Percentiles rank a stretch among this genome's conserved stretches.
Conservation (phyloP, 2,888 invertebrate genomes). For the Caenorhabditis angaria region DNA sequence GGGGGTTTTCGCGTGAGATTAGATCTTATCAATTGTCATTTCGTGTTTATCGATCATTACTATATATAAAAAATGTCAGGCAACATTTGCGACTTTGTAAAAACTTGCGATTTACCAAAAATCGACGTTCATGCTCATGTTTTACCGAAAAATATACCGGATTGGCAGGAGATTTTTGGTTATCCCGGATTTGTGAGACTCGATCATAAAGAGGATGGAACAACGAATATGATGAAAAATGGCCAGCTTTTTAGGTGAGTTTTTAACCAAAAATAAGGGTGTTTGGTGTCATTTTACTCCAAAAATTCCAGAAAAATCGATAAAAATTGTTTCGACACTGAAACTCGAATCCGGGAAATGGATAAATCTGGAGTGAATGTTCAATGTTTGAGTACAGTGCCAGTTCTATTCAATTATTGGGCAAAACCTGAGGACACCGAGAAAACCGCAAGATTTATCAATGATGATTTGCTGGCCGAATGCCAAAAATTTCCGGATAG, state of each 20-base stretch:
- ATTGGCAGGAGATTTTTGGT: conserved; percentile 76
- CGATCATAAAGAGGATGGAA: conserved; percentile 68
- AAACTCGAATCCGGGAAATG: conserved; percentile 76
- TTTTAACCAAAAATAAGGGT: conserved; percentile 5
- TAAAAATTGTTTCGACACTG: conserved; percentile 76
- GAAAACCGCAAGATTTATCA: conserved; percentile 75
- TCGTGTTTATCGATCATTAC: neutral
- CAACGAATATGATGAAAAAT: conserved; percentile 75
- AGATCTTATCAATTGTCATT: neutral
- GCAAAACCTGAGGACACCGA: conserved; percentile 76
- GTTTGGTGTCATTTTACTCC: conserved; percentile 3
- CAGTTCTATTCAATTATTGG: conserved; percentile 78
- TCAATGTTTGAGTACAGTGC: conserved; percentile 77
- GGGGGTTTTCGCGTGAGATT: too few species aligned
- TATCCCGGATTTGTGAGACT: conserved; percentile 76
- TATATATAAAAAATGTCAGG: neutral
- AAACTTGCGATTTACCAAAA: conserved; percentile 65
- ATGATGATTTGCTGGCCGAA: conserved; percentile 76
- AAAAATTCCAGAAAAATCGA: conserved; percentile 73
- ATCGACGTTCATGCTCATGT: conserved; percentile 77
- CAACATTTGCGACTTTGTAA: neutral
- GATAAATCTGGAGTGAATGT: conserved; percentile 75
- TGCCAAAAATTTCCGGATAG: conserved; percentile 74
- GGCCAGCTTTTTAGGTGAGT: conserved; percentile 74
- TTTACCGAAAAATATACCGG: conserved; percentile 76